These are phyloP conservation scores for Poecile montanus DNA, from an alignment of 2,797 vertebrate genomes.

Conservation along the genomic window DNA sequence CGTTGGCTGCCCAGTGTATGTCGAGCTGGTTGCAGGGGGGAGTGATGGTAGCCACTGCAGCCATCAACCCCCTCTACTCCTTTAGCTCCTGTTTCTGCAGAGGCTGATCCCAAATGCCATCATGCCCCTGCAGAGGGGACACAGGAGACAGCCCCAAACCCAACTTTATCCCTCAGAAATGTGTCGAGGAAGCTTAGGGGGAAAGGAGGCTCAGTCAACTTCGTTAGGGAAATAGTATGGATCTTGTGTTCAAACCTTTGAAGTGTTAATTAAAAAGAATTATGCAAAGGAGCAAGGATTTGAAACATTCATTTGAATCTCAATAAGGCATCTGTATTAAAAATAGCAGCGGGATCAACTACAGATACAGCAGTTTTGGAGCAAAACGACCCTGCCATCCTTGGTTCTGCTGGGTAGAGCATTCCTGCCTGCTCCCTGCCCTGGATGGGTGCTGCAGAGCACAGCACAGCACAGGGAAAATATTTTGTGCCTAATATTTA, in stretches of 20 bases:
- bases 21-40: too few relatives aligned
- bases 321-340: conserved; percentile 71
- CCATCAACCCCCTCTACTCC: accelerated
- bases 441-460: neutral
- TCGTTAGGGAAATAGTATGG: conserved; percentile 51
- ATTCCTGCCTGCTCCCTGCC: neutral
- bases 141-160: neutral
- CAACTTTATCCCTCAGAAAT: neutral
- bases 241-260: conserved; percentile 64
- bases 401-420: neutral
- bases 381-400: neutral
- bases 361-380: conserved; percentile 8
- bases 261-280: conserved; percentile 78
- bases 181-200: neutral
- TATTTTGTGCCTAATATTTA: neutral
- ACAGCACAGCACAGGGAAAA: neutral
- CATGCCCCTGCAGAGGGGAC: neutral
- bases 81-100: neutral
- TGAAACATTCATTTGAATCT: conserved; percentile 75
- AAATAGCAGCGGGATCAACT: conserved; percentile 67
- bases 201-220: conserved; percentile 39
- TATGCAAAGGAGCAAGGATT: conserved; percentile 73
- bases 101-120: neutral
- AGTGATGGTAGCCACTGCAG: neutral
- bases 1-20: accelerated